phyloP scores from a whole-genome alignment of 2,888 invertebrate species.

The Acanthococcus lagerstroemiae region DNA sequence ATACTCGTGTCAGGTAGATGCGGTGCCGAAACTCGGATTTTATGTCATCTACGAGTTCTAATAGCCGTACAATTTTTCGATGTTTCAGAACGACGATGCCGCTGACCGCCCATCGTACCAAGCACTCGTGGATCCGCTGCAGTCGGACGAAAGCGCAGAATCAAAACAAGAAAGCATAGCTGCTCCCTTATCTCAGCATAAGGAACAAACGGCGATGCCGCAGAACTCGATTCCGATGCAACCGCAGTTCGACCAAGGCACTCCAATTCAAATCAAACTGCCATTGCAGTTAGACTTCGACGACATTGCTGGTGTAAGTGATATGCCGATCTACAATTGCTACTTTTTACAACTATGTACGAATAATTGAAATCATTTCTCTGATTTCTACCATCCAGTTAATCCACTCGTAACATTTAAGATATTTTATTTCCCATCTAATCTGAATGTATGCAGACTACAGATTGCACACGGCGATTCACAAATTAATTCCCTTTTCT shows the following conservation, averaged over 20 bases:
- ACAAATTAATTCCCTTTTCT: too few relatives aligned
- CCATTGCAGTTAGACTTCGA: constrained; percentile 74
- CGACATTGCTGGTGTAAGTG: constrained; percentile 67
- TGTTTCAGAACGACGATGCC: constrained; percentile 32
- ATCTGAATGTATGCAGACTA: too few relatives aligned
- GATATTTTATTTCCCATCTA: too few relatives aligned
- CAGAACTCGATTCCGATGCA: constrained; percentile 15
- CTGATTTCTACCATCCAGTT: too few relatives aligned
- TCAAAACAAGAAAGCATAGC: constrained; percentile 35
- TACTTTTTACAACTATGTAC: too few relatives aligned
- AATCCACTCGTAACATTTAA: too few relatives aligned
- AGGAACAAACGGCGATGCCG: constrained; percentile 22
- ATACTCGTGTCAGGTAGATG: too few relatives aligned
- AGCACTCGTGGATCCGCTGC: constrained; percentile 38
- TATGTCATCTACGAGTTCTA: too few relatives aligned
- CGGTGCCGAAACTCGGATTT: too few relatives aligned
- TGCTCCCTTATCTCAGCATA: constrained; percentile 4
- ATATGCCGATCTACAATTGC: too few relatives aligned
- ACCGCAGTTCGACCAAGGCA: constrained; percentile 44
- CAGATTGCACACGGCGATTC: too few relatives aligned
- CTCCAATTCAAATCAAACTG: constrained; percentile 57
- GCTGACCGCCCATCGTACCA: constrained; percentile 39
- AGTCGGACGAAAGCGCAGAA: constrained; percentile 38
- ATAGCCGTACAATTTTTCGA: too few relatives aligned
- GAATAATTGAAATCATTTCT: not conserved